Conservation (phyloP, 2,113 vertebrate species). For the Salvelinus sp. region DNA sequence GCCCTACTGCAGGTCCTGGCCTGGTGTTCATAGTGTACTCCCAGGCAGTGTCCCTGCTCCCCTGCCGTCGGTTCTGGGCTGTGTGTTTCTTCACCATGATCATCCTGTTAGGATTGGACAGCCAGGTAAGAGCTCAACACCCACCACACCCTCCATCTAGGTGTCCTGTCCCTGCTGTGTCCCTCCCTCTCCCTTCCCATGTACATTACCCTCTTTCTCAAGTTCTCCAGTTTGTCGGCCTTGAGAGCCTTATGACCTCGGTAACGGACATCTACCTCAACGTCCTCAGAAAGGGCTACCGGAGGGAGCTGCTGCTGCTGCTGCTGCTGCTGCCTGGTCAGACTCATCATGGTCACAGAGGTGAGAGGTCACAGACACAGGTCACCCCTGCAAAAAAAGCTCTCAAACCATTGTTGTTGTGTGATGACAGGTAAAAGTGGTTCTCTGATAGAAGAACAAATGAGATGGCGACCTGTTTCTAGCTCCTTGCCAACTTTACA, state of each 20-base stretch:
- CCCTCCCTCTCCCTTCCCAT: too few relatives aligned
- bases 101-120: slow-evolving; percentile 85
- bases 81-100: slow-evolving; percentile 91
- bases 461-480: too few relatives aligned
- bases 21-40: slow-evolving; percentile 92
- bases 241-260: slow-evolving; percentile 87
- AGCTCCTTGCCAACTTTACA: too few relatives aligned
- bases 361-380: slow-evolving; percentile 60
- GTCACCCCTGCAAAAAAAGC: too few relatives aligned
- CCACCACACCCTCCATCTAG: too few relatives aligned
- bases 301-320: slow-evolving; percentile 81
- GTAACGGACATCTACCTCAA: slow-evolving; percentile 79
- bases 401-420: too few relatives aligned
- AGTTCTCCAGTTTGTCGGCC: slow-evolving; percentile 80
- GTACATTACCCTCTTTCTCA: slow-evolving; percentile 15
- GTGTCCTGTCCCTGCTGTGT: neutral
- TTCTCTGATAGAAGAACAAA: too few relatives aligned
- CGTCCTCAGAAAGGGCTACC: slow-evolving; percentile 74
- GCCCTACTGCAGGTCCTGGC: slow-evolving; percentile 79
- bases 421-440: too few relatives aligned
- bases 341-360: slow-evolving; percentile 82
- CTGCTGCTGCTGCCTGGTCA: slow-evolving; percentile 76
- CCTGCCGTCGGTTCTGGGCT: slow-evolving; percentile 86
- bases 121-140: slow-evolving; percentile 56
- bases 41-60: slow-evolving; percentile 87